Conservation (phyloP, 2,888 invertebrate species). For the Actias luna region DNA sequence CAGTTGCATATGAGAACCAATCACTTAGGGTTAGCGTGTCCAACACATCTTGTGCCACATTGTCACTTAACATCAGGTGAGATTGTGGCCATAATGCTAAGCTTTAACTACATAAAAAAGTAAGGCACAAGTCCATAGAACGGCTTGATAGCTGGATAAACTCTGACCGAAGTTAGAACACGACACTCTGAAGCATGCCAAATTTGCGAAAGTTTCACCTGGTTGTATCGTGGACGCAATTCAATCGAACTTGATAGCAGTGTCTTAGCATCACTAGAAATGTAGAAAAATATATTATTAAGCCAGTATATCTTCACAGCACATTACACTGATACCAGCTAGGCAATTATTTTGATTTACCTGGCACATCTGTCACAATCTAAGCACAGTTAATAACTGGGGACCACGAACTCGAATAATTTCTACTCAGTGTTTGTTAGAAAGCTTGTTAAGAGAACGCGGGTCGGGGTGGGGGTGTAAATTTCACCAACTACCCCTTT, state of each 20-base stretch:
- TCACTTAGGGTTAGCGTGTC: no score
- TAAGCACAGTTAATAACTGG: slow-evolving; percentile 16
- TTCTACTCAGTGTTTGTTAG: slow-evolving; percentile 69
- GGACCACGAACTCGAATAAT: slow-evolving; percentile 55
- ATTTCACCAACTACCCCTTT: slow-evolving; percentile 62
- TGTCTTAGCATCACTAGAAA: not conserved
- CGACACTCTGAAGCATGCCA: no score
- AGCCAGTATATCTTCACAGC: not conserved
- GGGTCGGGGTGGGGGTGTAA: slow-evolving; percentile 64
- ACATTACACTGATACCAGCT: not conserved
- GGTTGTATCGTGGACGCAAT: no score
- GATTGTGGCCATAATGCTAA: no score
- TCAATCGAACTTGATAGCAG: not conserved
- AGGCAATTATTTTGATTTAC: slow-evolving; percentile 11
- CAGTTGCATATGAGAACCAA: no score
- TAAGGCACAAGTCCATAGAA: no score
- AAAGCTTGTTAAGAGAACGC: slow-evolving; percentile 71
- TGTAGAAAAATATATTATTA: not conserved
- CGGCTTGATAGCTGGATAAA: no score
- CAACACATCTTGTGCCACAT: no score
- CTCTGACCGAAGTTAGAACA: no score
- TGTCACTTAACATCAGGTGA: no score
- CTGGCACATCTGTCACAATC: slow-evolving; percentile 10
- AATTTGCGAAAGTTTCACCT: no score
- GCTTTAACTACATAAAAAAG: no score